These are phyloP conservation scores for Pollachius pollachius DNA, from an alignment of 2,113 vertebrate species.

Conservation along the genomic window DNA sequence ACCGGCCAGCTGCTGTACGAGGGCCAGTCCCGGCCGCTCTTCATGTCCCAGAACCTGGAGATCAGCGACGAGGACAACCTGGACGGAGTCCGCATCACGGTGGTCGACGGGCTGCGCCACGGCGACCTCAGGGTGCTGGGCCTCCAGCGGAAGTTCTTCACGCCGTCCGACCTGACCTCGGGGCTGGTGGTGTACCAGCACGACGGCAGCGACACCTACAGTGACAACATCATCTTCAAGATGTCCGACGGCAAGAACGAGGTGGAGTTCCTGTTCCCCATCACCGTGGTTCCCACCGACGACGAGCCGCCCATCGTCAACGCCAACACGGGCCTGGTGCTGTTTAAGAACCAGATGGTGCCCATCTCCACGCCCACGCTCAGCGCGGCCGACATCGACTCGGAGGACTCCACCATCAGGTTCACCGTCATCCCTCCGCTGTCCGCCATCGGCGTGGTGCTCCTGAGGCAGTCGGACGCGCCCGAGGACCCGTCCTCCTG, in stretches of 20 bases:
- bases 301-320: constrained; percentile 90
- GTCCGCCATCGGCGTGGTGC: constrained; percentile 73
- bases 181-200: constrained; percentile 88
- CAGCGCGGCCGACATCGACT: constrained; percentile 91
- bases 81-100: constrained; percentile 77
- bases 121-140: constrained; percentile 82
- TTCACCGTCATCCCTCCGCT: constrained; percentile 81
- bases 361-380: constrained; percentile 79
- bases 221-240: constrained; percentile 91
- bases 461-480: constrained; percentile 84
- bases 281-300: constrained; percentile 89
- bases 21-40: constrained; percentile 88
- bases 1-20: constrained; percentile 91
- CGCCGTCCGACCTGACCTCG: constrained; percentile 76
- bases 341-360: constrained; percentile 86
- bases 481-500: constrained; percentile 81
- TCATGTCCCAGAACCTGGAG: constrained; percentile 79
- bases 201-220: constrained; percentile 86
- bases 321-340: constrained; percentile 85
- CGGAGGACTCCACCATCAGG: constrained; percentile 84
- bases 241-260: constrained; percentile 87
- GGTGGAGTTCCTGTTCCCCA: constrained; percentile 92
- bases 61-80: constrained; percentile 91
- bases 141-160: constrained; percentile 79
- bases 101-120: constrained; percentile 86